Percentiles rank a stretch among this genome's conserved stretches.
These are phyloP conservation scores for Drosophila sulfurigaster DNA, from an alignment of 1,140 invertebrate genomes.

Conservation along the genomic window DNA sequence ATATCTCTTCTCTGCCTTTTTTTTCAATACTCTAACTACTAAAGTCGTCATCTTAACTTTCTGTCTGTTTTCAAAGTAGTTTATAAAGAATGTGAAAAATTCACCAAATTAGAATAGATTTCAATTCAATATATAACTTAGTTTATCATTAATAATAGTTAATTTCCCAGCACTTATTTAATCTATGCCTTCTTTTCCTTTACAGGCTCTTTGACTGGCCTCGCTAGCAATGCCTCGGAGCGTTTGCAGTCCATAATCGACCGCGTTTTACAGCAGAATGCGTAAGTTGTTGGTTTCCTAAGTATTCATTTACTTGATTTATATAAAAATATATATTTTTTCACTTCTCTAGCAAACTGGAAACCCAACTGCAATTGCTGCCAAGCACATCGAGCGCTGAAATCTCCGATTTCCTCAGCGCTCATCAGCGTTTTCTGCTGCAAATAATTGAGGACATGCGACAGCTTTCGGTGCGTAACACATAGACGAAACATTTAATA, in stretches of 20 bases:
- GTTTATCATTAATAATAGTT: no score
- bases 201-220: conserved; percentile 69
- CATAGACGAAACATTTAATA: no score
- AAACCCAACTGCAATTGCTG: conserved; percentile 63
- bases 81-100: no score
- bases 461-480: conserved; percentile 66
- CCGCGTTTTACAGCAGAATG: conserved; percentile 69
- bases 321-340: no score
- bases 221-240: conserved; percentile 69
- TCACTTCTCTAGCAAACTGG: conserved; percentile 61
- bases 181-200: no score
- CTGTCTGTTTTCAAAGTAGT: no score
- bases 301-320: background rate
- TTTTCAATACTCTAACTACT: background rate
- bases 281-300: conserved; percentile 49
- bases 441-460: conserved; percentile 82
- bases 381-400: conserved; percentile 60
- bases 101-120: no score
- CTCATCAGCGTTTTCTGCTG: conserved; percentile 73
- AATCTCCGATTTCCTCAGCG: conserved; percentile 70
- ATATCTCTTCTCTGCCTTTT: background rate
- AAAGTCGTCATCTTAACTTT: no score
- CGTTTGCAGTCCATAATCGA: conserved; percentile 78
- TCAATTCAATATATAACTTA: no score
- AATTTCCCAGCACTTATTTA: no score